Evolutionary conservation across 2,888 invertebrate genomes (phyloP).

Genomic region (Arge pagana): DNA sequence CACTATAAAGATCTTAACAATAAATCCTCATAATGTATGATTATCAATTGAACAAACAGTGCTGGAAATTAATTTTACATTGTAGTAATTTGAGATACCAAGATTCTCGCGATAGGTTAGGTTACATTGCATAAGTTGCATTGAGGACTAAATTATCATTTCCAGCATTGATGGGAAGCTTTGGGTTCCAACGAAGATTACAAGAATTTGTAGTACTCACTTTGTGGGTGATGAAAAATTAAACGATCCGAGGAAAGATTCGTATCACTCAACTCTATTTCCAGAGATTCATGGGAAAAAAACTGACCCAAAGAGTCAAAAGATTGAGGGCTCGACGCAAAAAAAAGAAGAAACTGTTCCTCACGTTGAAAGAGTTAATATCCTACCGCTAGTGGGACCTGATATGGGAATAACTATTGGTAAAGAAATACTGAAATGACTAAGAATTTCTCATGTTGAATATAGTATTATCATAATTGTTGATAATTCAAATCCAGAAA

Average conservation of each 20-base stretch:
- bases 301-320: slow-evolving; percentile 3
- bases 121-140: not conserved
- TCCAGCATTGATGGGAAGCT: slow-evolving; percentile 10
- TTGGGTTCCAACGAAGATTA: slow-evolving; percentile 1
- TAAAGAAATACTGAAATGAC: not conserved
- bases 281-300: slow-evolving; percentile 17
- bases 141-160: not conserved
- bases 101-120: no score
- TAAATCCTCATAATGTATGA: not conserved
- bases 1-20: not conserved
- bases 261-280: slow-evolving; percentile 25
- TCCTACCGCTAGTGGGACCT: not conserved
- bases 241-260: slow-evolving; percentile 7
- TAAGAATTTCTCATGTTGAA: not conserved
- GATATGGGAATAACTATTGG: slow-evolving; percentile 2
- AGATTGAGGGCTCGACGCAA: slow-evolving; percentile 1
- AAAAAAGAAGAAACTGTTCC: slow-evolving; percentile 5
- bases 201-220: not conserved
- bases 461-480: not conserved
- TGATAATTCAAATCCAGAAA: not conserved
- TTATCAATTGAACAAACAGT: no score
- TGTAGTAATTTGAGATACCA: not conserved
- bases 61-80: not conserved
- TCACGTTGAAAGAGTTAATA: not conserved
- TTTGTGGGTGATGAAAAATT: slow-evolving; percentile 10